These are phyloP conservation scores for Cinclus mexicanus DNA, from an alignment of 2,113 vertebrate genomes.

Conservation along the genomic window DNA sequence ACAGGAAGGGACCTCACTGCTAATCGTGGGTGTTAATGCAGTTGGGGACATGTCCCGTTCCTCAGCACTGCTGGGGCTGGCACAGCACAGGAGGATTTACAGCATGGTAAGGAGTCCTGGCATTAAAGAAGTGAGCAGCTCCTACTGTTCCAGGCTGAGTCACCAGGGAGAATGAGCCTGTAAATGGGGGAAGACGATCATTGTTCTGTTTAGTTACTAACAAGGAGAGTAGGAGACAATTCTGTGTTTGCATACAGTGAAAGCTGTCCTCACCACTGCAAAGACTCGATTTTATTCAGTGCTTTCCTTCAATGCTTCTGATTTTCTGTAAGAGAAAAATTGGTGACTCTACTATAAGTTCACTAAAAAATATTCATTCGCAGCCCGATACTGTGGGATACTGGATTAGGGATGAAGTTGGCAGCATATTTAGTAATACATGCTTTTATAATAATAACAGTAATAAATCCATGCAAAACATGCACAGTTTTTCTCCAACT, in stretches of 20 bases:
- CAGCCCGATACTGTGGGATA: background rate
- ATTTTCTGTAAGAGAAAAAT: background rate
- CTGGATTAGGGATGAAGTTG: background rate
- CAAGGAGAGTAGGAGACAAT: background rate
- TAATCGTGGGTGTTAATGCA: accelerated
- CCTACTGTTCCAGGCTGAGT: background rate
- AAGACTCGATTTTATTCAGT: background rate
- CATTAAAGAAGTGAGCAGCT: background rate
- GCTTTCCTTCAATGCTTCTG: background rate
- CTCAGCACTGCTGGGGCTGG: background rate
- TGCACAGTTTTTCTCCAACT: background rate
- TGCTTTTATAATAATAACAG: background rate
- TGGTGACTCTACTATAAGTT: background rate
- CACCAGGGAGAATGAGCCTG: background rate
- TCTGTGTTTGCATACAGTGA: background rate
- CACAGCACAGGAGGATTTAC: background rate
- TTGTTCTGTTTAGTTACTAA: background rate
- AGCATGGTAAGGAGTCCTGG: background rate
- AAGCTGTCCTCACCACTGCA: background rate
- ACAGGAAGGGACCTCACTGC: background rate
- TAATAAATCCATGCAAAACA: background rate
- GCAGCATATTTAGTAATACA: background rate
- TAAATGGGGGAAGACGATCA: background rate
- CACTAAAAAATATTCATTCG: background rate
- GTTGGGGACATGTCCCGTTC: background rate